These are phyloP conservation scores for Diogma glabrata DNA, from an alignment of 2,888 invertebrate species.

Conservation along the genomic window DNA sequence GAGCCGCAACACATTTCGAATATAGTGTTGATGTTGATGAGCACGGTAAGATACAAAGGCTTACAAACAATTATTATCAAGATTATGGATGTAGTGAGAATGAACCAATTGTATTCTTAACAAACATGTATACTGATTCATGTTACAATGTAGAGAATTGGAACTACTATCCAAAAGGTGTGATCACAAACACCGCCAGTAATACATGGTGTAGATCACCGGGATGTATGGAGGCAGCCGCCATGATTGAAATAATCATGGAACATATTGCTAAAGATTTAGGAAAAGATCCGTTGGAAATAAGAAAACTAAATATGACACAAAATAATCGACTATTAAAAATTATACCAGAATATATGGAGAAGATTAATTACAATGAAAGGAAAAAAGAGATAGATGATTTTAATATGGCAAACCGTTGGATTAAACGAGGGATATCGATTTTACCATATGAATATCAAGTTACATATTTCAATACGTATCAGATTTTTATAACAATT, in stretches of 20 bases:
- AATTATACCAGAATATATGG: no score
- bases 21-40: slow-evolving; percentile 47
- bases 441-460: slow-evolving; percentile 53
- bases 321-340: neutral
- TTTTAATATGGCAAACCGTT: slow-evolving; percentile 54
- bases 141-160: slow-evolving; percentile 48
- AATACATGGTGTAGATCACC: slow-evolving; percentile 48
- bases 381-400: slow-evolving; percentile 41
- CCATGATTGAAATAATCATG: slow-evolving; percentile 53
- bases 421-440: slow-evolving; percentile 60
- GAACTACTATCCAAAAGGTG: slow-evolving; percentile 38
- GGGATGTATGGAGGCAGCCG: slow-evolving; percentile 43
- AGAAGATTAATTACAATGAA: slow-evolving; percentile 37
- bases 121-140: slow-evolving; percentile 36
- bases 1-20: slow-evolving; percentile 38
- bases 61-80: slow-evolving; percentile 12
- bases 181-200: slow-evolving; percentile 47
- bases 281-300: slow-evolving; percentile 45
- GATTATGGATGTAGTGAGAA: slow-evolving; percentile 38
- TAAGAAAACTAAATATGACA: slow-evolving; percentile 40
- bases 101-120: slow-evolving; percentile 30
- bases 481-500: slow-evolving; percentile 45
- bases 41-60: slow-evolving; percentile 39
- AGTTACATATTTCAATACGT: slow-evolving; percentile 37
- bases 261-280: slow-evolving; percentile 47